A percentile compares a stretch with the other conserved stretches of the same genome.
phyloP scores from a whole-genome alignment of 1,140 invertebrate genomes.

The Chlorops oryzae region DNA sequence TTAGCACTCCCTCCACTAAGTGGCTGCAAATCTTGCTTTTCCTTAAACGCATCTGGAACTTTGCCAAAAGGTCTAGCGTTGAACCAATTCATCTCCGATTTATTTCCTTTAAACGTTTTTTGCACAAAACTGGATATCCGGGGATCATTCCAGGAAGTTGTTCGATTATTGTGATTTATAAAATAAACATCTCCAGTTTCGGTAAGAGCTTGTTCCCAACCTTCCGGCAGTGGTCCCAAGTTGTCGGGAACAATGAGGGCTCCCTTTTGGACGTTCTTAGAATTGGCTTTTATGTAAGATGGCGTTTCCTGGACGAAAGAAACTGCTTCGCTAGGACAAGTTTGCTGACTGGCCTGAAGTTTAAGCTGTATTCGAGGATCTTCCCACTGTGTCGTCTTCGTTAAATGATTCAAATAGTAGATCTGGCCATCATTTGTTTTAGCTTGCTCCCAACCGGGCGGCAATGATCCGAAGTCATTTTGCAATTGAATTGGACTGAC shows the following conservation, averaged over 20 bases:
- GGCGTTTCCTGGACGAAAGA: too few species aligned
- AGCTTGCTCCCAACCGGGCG: slow-evolving; percentile 93
- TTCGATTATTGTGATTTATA: slow-evolving; percentile 91
- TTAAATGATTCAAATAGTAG: slow-evolving; percentile 94
- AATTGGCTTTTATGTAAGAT: too few species aligned
- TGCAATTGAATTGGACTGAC: slow-evolving; percentile 58
- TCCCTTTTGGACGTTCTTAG: slow-evolving; percentile 9
- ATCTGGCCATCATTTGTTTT: slow-evolving; percentile 87
- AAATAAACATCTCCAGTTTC: slow-evolving; percentile 93
- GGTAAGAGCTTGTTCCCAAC: slow-evolving; percentile 92
- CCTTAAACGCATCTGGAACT: too few species aligned
- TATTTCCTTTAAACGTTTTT: slow-evolving; percentile 5
- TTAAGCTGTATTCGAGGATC: slow-evolving; percentile 85
- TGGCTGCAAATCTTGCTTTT: too few species aligned
- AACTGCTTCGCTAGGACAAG: too few species aligned
- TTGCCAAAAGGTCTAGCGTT: too few species aligned
- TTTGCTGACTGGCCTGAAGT: slow-evolving; percentile 18
- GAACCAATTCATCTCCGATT: too few species aligned
- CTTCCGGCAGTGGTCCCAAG: slow-evolving; percentile 81
- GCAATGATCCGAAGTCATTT: slow-evolving; percentile 79
- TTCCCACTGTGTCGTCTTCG: slow-evolving; percentile 92
- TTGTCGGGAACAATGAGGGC: slow-evolving; percentile 45
- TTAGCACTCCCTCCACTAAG: slow-evolving; percentile 16
- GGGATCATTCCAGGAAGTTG: slow-evolving; percentile 96
- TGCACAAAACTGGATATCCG: slow-evolving; percentile 61